Evolutionary conservation across 2,888 invertebrate genomes (phyloP).

Genomic region (Sarcophaga carnaria): DNA sequence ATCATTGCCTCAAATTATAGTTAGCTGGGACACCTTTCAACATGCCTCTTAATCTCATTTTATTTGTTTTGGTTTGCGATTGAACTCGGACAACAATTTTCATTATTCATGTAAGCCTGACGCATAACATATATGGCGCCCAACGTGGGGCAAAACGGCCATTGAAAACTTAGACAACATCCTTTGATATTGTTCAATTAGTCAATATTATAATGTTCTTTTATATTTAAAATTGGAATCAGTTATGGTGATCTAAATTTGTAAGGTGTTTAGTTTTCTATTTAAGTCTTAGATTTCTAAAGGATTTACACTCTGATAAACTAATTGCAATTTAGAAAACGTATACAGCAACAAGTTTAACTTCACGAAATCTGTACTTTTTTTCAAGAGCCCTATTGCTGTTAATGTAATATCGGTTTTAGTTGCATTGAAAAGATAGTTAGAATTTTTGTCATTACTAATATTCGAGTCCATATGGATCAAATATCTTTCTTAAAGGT

Average conservation of each 20-base stretch:
- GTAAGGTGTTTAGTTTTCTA: not conserved
- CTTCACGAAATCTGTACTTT: not conserved
- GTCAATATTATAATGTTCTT: no score
- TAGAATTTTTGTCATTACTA: no score
- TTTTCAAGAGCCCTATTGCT: conserved; percentile 15
- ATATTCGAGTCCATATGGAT: conserved; percentile 4
- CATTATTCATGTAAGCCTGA: not conserved
- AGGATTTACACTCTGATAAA: not conserved
- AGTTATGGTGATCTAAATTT: not conserved
- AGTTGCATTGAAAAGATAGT: no score
- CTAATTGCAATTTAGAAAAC: conserved; percentile 20
- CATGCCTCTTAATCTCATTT: no score
- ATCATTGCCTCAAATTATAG: no score
- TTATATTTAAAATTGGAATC: no score
- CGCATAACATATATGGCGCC: conserved; percentile 11
- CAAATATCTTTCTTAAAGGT: not conserved
- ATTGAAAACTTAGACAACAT: not conserved
- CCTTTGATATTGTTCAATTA: no score
- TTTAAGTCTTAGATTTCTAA: conserved; percentile 25
- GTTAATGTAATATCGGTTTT: not conserved
- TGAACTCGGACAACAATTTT: not conserved
- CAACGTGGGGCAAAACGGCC: not conserved
- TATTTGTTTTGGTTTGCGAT: no score
- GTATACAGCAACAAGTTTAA: not conserved
- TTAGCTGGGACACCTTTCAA: no score